phyloP scores from a whole-genome alignment of 2,113 vertebrate species.

The Haemorhous mexicanus region DNA sequence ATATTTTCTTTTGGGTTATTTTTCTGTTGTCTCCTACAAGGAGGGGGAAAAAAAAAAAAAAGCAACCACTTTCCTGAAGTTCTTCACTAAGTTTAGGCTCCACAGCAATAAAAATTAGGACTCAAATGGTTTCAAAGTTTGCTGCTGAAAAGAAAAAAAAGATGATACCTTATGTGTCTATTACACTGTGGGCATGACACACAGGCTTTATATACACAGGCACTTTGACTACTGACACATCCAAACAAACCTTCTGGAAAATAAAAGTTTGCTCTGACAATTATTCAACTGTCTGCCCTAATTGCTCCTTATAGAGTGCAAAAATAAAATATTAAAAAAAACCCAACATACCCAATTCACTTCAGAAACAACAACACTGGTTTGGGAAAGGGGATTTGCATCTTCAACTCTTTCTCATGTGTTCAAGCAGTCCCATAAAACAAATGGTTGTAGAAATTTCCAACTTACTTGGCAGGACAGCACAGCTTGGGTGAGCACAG shows the following conservation, averaged over 20 bases:
- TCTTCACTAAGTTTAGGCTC: background rate
- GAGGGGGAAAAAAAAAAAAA: background rate
- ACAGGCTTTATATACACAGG: rapidly evolving
- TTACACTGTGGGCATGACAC: rapidly evolving
- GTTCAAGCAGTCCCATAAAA: background rate
- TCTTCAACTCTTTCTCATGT: rapidly evolving
- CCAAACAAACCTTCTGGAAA: background rate
- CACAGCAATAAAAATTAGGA: background rate
- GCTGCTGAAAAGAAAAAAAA: background rate
- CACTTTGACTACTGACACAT: background rate
- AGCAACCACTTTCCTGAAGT: background rate
- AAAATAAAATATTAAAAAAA: background rate
- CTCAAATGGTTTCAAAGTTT: background rate
- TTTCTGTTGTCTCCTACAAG: too few relatives aligned
- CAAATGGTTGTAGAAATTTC: rapidly evolving
- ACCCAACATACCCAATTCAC: rapidly evolving
- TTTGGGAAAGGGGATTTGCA: background rate
- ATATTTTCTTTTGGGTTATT: background rate
- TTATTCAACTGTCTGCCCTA: rapidly evolving
- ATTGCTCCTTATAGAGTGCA: rapidly evolving
- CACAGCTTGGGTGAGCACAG: rapidly evolving
- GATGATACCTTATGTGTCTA: rapidly evolving
- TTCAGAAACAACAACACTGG: background rate
- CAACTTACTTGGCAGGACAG: background rate
- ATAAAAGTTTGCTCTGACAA: background rate